Conservation (phyloP, 2,888 invertebrate genomes). For the Plutella xylostella region DNA sequence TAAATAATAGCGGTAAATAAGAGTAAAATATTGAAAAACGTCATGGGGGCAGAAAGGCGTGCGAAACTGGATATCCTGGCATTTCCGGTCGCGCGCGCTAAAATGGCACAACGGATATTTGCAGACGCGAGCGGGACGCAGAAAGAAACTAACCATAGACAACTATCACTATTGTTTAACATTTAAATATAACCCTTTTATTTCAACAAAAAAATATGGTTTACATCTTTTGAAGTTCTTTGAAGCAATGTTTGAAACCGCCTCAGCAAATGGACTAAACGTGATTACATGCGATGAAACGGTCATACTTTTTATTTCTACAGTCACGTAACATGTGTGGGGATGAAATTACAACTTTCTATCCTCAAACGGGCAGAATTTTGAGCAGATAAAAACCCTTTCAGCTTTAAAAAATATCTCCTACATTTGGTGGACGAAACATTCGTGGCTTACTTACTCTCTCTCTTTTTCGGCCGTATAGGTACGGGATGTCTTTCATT, state of each 20-base stretch:
- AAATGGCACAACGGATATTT: constrained; percentile 63
- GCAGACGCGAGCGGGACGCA: constrained; percentile 1
- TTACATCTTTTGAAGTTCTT: too few relatives aligned
- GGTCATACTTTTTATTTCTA: background rate
- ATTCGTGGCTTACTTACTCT: constrained; percentile 25
- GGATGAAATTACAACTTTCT: background rate
- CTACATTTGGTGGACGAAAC: background rate
- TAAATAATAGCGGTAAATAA: constrained; percentile 68
- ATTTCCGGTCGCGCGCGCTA: constrained; percentile 62
- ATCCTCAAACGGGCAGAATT: background rate
- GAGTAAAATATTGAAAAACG: constrained; percentile 68
- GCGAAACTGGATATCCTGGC: constrained; percentile 63
- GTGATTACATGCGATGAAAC: too few relatives aligned
- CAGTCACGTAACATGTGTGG: background rate
- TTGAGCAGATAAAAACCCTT: background rate
- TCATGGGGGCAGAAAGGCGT: constrained; percentile 61
- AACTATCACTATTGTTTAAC: background rate
- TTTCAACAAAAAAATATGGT: too few relatives aligned
- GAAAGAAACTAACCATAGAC: background rate
- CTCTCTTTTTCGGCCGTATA: constrained; percentile 40
- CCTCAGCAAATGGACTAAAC: too few relatives aligned
- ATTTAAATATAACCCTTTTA: background rate
- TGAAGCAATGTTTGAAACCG: too few relatives aligned
- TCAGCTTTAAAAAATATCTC: constrained; percentile 7
- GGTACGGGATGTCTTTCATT: constrained; percentile 42